A percentile compares a stretch with the other conserved stretches of the same genome.
Evolutionary conservation across 2,888 invertebrate species (phyloP).

Genomic region (Tricholauxania praeusta): DNA sequence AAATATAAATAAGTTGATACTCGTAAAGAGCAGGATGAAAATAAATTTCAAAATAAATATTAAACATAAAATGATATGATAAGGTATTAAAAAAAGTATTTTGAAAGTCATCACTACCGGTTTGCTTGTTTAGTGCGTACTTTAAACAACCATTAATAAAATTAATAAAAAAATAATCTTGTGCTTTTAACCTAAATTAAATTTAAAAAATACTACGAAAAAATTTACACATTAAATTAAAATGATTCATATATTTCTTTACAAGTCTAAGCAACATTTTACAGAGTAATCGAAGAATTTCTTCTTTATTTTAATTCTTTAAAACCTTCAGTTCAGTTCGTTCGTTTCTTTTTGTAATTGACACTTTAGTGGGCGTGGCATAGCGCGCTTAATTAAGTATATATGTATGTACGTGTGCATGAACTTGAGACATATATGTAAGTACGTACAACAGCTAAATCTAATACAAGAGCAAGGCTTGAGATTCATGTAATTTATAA

Average conservation of each 20-base stretch:
- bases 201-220: constrained; percentile 16
- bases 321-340: constrained; percentile 1
- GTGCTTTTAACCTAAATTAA: constrained; percentile 18
- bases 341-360: constrained; percentile 20
- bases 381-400: constrained; percentile 5
- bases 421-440: too few species aligned
- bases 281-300: not conserved
- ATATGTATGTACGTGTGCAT: not conserved
- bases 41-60: not conserved
- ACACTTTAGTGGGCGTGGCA: constrained; percentile 21
- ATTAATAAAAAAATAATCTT: constrained; percentile 6
- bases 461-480: too few species aligned
- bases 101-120: constrained; percentile 1
- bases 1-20: constrained; percentile 7
- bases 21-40: constrained; percentile 10
- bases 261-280: constrained; percentile 6
- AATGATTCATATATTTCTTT: not conserved
- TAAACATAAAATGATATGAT: not conserved
- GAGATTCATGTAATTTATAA: too few species aligned
- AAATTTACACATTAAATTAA: not conserved
- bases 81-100: too few species aligned
- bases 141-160: constrained; percentile 11
- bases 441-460: too few species aligned
- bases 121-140: constrained; percentile 17
- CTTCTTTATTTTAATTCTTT: not conserved